These are phyloP conservation scores for Melanostoma mellinum DNA, from an alignment of 2,888 invertebrate species.

Conservation along the genomic window DNA sequence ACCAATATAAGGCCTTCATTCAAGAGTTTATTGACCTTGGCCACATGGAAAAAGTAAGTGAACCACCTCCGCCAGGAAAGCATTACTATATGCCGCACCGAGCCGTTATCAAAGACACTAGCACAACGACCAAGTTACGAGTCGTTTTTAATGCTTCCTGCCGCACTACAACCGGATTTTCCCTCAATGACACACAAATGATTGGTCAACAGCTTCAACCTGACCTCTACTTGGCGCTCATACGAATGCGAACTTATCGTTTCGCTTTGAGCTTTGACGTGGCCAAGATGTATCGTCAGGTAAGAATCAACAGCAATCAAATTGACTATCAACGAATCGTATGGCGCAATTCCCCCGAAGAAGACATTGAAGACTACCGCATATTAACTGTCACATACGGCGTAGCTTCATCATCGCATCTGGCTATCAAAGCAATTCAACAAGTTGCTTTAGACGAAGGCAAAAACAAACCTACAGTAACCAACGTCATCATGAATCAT, in stretches of 20 bases:
- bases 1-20: slow-evolving; percentile 24
- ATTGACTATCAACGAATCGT: no score
- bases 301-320: no score
- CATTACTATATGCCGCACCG: slow-evolving; percentile 41
- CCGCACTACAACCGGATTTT: background rate
- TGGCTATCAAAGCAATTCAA: no score
- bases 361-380: no score
- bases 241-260: background rate
- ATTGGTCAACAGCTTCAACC: no score
- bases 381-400: no score
- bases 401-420: no score
- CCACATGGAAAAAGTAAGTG: slow-evolving; percentile 26
- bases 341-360: no score
- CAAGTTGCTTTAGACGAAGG: no score
- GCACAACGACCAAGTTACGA: slow-evolving; percentile 36
- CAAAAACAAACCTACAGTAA: no score
- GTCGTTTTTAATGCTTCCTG: slow-evolving; percentile 44
- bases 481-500: no score
- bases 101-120: slow-evolving; percentile 41
- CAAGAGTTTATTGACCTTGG: slow-evolving; percentile 39
- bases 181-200: no score
- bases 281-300: background rate
- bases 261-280: background rate
- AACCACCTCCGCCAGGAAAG: slow-evolving; percentile 10
- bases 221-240: background rate